Evolutionary conservation across 2,113 vertebrate species (phyloP).

Genomic region (Rynchops niger): DNA sequence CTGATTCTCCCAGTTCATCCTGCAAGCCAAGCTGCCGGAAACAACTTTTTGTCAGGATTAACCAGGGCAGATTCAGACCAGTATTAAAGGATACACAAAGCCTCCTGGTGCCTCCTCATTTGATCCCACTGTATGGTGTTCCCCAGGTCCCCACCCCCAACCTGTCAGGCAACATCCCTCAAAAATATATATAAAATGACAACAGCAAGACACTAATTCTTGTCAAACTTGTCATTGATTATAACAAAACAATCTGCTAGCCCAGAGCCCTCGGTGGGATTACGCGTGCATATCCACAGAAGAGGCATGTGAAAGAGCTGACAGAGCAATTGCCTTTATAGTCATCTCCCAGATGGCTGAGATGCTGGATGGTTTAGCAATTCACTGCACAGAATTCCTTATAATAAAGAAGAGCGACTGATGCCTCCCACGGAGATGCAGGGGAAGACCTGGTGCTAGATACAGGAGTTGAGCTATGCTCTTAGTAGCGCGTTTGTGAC

Average conservation of each 20-base stretch:
- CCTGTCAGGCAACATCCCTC: not conserved
- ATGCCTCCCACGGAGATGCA: not conserved
- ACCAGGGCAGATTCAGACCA: not conserved
- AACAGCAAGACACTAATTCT: not conserved
- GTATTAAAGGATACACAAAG: not conserved
- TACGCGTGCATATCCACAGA: not conserved
- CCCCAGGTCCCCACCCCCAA: not conserved
- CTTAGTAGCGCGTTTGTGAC: not conserved
- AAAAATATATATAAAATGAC: not conserved
- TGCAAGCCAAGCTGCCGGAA: not conserved
- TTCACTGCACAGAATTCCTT: not conserved
- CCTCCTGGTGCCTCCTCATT: not conserved
- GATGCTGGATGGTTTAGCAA: not conserved
- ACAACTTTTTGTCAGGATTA: not conserved
- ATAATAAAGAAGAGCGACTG: not conserved
- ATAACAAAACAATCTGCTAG: not conserved
- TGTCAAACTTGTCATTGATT: not conserved
- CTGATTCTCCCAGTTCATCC: not conserved
- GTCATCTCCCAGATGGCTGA: not conserved
- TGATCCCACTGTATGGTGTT: not conserved
- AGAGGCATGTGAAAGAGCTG: not conserved
- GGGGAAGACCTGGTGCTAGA: not conserved
- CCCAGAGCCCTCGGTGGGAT: accelerated
- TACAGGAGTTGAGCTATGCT: not conserved
- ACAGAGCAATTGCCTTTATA: not conserved